Percentiles rank a stretch among this genome's conserved stretches.
Conservation (phyloP, 2,888 invertebrate genomes). For the Seladonia tumulorum region DNA sequence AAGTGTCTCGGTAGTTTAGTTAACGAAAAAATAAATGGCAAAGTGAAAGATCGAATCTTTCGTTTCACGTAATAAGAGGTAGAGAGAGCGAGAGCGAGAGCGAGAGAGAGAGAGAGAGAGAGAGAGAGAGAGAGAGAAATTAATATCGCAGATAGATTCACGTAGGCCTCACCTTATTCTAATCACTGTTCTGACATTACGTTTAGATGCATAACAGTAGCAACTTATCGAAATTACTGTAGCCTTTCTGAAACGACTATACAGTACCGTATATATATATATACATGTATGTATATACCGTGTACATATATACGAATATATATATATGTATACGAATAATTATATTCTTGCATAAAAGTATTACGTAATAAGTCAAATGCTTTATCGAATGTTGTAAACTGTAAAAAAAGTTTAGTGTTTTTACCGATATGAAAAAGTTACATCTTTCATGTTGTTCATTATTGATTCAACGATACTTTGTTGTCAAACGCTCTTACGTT, state of each 20-base stretch:
- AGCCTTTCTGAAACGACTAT: slow-evolving; percentile 60
- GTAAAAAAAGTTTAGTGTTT: neutral
- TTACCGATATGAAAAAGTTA: neutral
- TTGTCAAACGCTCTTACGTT: neutral
- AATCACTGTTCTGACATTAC: slow-evolving; percentile 61
- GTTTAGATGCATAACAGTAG: slow-evolving; percentile 63
- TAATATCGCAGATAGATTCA: slow-evolving; percentile 48
- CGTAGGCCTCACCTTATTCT: slow-evolving; percentile 63
- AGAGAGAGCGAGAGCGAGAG: no score
- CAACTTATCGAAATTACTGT: slow-evolving; percentile 62
- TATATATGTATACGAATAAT: slow-evolving; percentile 38
- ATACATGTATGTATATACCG: slow-evolving; percentile 46
- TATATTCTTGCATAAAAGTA: slow-evolving; percentile 50
- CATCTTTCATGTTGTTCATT: slow-evolving; percentile 6
- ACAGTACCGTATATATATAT: slow-evolving; percentile 52
- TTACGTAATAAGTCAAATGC: slow-evolving; percentile 57
- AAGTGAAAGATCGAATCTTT: slow-evolving; percentile 25
- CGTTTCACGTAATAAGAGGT: slow-evolving; percentile 36
- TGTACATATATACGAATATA: slow-evolving; percentile 53
- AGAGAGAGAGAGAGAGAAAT: slow-evolving; percentile 5
- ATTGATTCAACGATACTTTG: neutral
- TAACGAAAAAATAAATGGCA: slow-evolving; percentile 8
- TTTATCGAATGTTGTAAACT: slow-evolving; percentile 23
- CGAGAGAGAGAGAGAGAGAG: no score
- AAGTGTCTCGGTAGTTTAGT: slow-evolving; percentile 39